A percentile compares a stretch with the other conserved stretches of the same genome.
Conservation (phyloP, 1,140 invertebrate genomes). For the Apis mellifera region Amel_HAv3.1 CM009934.2:4787001-4787500, state of each 20-base stretch:
- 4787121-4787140: background rate
- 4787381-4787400: slow-evolving; percentile 14
- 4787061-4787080: no score
- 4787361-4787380: slow-evolving; percentile 23
- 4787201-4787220: background rate
- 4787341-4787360: slow-evolving; percentile 38
- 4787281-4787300: slow-evolving; percentile 13
- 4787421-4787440: background rate
- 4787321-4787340: slow-evolving; percentile 50
- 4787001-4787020: background rate
- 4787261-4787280: slow-evolving; percentile 27
- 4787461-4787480: background rate
- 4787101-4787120: background rate
- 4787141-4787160: background rate
- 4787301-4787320: slow-evolving; percentile 44
- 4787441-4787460: background rate
- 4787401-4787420: slow-evolving; percentile 24
- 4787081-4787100: background rate
- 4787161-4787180: background rate
- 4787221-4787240: background rate
- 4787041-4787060: background rate
- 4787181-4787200: slow-evolving; percentile 1
- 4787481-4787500: no score
- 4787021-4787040: background rate
- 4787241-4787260: no score